phyloP scores from a whole-genome alignment of 2,113 vertebrate species.

The Vireo altiloquus region DNA sequence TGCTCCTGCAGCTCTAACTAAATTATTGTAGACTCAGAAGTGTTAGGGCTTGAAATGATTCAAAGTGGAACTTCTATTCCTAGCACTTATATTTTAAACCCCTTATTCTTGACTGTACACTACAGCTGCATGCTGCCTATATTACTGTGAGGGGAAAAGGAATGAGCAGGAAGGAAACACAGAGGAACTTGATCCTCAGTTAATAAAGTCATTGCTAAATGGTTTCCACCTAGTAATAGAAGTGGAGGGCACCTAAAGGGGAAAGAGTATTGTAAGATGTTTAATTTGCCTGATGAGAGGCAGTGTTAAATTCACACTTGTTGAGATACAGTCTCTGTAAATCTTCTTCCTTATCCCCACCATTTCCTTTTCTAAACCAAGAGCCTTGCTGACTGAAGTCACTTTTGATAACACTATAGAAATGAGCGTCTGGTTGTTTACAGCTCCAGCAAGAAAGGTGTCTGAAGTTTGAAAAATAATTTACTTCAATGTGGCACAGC shows the following conservation, averaged over 20 bases:
- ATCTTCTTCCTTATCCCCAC: background rate
- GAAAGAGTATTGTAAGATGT: background rate
- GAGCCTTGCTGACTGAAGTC: background rate
- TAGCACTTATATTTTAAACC: background rate
- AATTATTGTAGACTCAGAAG: slow-evolving; percentile 42
- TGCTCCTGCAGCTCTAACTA: background rate
- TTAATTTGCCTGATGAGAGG: background rate
- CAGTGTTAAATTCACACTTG: background rate
- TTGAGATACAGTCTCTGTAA: background rate
- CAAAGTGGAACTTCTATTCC: background rate
- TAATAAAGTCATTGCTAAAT: background rate
- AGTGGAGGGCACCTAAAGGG: background rate
- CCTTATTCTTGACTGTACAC: background rate
- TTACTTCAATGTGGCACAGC: background rate
- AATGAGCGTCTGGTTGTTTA: background rate
- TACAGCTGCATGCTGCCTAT: background rate
- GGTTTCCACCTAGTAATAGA: background rate
- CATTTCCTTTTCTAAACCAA: background rate
- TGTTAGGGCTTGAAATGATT: background rate
- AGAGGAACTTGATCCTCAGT: background rate
- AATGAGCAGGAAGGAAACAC: slow-evolving; percentile 14
- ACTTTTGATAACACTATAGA: background rate
- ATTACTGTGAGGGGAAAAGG: background rate
- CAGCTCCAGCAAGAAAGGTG: background rate
- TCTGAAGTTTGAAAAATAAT: background rate